A percentile compares a stretch with the other conserved stretches of the same genome.
These are phyloP conservation scores for Apodemia hepburni DNA, from an alignment of 2,888 invertebrate genomes.

Conservation along the genomic window DNA sequence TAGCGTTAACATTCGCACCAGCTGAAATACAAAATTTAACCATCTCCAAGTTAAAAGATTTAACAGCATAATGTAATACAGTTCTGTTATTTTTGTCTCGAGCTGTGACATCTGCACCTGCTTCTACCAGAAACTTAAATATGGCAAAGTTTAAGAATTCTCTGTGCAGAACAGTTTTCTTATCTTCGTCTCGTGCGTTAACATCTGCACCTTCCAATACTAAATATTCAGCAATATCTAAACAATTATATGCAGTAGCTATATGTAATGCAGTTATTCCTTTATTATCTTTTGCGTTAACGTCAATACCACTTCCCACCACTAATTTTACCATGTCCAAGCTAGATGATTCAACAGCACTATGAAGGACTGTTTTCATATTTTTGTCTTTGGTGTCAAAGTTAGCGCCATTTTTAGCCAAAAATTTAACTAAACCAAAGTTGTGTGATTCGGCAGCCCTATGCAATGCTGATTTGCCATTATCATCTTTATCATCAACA, in stretches of 20 bases:
- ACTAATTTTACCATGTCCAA: background rate
- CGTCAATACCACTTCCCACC: background rate
- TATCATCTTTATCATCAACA: background rate
- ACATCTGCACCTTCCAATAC: background rate
- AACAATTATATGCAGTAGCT: background rate
- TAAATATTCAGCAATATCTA: conserved; percentile 5
- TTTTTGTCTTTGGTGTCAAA: background rate
- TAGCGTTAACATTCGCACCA: background rate
- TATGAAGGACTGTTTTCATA: background rate
- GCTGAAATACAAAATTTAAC: background rate
- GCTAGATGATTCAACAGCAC: background rate
- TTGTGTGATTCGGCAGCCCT: conserved; percentile 3
- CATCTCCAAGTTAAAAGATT: background rate
- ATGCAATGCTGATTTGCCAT: conserved; percentile 22
- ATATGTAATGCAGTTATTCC: background rate
- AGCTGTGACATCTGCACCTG: background rate
- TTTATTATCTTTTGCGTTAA: background rate
- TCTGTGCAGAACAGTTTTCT: background rate
- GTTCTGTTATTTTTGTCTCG: background rate
- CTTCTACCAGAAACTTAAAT: background rate
- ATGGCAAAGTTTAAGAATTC: background rate
- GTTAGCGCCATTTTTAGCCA: background rate
- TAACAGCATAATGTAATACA: background rate
- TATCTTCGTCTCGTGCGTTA: background rate
- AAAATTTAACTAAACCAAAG: conserved; percentile 4